Base-by-base conservation (phyloP, 35 echinoderm and acorn worm genomes). In the Amphiura filiformis region DNA sequence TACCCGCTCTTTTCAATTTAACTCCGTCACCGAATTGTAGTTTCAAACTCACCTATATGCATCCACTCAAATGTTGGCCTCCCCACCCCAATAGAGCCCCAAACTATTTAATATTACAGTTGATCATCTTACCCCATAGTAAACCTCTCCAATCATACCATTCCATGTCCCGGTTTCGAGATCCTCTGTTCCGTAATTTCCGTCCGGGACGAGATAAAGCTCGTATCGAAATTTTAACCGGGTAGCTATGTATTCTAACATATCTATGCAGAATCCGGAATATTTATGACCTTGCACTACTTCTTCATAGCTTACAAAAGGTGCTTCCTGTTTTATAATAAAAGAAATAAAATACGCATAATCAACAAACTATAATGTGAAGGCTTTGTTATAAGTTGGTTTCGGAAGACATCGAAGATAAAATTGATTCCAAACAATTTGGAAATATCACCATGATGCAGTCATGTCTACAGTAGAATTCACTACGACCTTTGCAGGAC, bases 221-320 rank as follows among this genome's bases (percentile, higher is more conserved):
- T 91, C 76, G 47, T 97, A 97, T 30, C 88, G 88, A 42, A 94
- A 89, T 32, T 93, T 80, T 30, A 94, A 49, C 32, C 86, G 86
- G 11, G 85, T 37, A 0, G 92, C 92, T 36, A 97, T 97, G 17
- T 90, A 52, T 13, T 94, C 86, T 13, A 97, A 30, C 92, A 97
- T 94, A 32, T 97, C 95, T 35, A 97, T 92, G 75, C 95, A 97
- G 61, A 94, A 97, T 2, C 95, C 95, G 22, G 95, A 86, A 84
- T 86, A 94, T 38, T 94, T 94, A 0, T 76, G 56, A 38, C 95
- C 95, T 34, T 89, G 84, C 11, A 94, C 92, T 23, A 92, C 92
- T 28, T 91, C 83, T 34, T 97, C 95, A 28, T 84, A 31, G 38
- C 75, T 91, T 14, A 97, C 95, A 78, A 97, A 97, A 26, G 95